Conservation (phyloP, 2,797 vertebrate species). For the Dermochelys coriacea region DNA sequence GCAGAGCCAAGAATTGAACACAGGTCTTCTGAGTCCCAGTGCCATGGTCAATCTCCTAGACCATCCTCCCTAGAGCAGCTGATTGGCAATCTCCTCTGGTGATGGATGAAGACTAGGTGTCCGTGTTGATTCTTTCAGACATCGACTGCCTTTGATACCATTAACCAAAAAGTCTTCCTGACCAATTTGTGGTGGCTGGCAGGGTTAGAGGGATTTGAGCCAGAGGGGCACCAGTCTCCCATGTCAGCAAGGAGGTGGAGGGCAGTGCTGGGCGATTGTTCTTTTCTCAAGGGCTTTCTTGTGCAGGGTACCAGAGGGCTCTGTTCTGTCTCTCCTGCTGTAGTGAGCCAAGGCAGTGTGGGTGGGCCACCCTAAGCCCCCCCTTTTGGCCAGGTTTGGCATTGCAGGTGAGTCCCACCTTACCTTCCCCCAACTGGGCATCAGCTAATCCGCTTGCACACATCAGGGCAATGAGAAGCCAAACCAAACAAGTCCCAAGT, state of each 20-base stretch:
- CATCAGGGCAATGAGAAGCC: not conserved
- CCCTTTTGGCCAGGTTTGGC: not conserved
- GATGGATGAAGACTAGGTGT: not conserved
- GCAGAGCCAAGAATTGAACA: not conserved
- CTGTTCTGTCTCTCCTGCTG: not conserved
- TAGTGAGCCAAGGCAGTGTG: not conserved
- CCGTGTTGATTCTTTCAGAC: not conserved
- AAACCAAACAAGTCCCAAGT: not conserved
- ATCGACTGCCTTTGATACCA: not conserved
- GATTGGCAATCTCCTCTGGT: not conserved
- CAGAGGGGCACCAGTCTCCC: not conserved
- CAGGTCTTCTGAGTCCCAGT: not conserved
- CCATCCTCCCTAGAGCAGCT: not conserved
- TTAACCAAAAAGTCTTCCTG: not conserved
- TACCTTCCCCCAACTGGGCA: not conserved
- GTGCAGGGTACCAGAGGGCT: not conserved
- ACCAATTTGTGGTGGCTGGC: not conserved
- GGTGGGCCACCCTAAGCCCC: not conserved
- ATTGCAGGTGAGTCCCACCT: not conserved
- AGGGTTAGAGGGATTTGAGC: not conserved
- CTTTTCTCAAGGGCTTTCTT: not conserved
- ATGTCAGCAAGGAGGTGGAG: too few species aligned
- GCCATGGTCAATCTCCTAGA: not conserved
- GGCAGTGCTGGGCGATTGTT: not conserved
- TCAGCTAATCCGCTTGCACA: not conserved